Percentiles rank a stretch among this genome's conserved stretches.
phyloP scores from a whole-genome alignment of 2,888 invertebrate genomes.

The Apeira syringaria region DNA sequence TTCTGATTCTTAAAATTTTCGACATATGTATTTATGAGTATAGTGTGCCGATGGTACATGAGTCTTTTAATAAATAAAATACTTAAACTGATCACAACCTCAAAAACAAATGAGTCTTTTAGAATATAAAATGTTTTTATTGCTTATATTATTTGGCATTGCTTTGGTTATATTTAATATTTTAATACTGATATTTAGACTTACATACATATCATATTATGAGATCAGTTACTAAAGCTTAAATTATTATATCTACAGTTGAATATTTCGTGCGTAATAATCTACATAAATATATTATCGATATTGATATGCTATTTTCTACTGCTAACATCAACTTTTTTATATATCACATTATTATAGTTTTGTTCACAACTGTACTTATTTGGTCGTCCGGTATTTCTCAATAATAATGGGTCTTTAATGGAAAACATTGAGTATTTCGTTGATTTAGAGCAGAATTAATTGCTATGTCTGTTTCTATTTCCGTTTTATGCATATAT shows the following conservation, averaged over 20 bases:
- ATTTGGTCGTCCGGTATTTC: slow-evolving; percentile 64
- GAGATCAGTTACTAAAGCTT: slow-evolving; percentile 17
- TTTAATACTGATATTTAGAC: slow-evolving; percentile 18
- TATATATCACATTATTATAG: slow-evolving; percentile 46
- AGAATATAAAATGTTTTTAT: slow-evolving; percentile 1
- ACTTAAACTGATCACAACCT: slow-evolving; percentile 52
- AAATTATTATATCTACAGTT: slow-evolving; percentile 27
- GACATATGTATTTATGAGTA: too few relatives aligned
- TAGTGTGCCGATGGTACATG: background rate
- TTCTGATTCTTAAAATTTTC: too few relatives aligned
- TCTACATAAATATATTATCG: slow-evolving; percentile 18
- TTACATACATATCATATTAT: slow-evolving; percentile 4
- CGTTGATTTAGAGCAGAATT: background rate
- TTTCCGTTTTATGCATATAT: too few relatives aligned
- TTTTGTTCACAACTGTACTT: slow-evolving; percentile 28
- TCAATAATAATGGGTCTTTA: slow-evolving; percentile 23
- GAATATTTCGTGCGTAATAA: background rate
- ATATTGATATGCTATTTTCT: slow-evolving; percentile 58
- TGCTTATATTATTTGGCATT: slow-evolving; percentile 24
- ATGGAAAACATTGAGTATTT: slow-evolving; percentile 6
- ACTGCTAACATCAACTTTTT: slow-evolving; percentile 42
- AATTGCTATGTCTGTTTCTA: too few relatives aligned
- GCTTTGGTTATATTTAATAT: slow-evolving; percentile 9
- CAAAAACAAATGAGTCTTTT: slow-evolving; percentile 50
- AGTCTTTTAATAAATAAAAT: slow-evolving; percentile 32